These are phyloP conservation scores for Parauchenoglanis punctatus DNA, from an alignment of 2,797 vertebrate genomes.

Conservation along the genomic window DNA sequence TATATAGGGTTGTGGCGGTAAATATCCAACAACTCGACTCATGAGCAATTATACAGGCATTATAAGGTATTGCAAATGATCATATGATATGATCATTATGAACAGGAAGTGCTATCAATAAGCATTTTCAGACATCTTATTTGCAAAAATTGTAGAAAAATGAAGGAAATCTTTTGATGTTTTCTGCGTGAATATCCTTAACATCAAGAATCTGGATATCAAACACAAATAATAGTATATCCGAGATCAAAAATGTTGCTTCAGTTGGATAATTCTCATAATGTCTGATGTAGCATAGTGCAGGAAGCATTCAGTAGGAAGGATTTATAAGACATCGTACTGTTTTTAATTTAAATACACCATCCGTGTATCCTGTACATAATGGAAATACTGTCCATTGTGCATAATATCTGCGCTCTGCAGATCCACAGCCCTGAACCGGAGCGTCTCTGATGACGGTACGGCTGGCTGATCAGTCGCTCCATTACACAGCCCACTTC, in stretches of 20 bases:
- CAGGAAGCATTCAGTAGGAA: neutral
- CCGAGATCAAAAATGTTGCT: neutral
- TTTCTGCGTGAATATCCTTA: neutral
- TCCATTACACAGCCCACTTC: constrained; percentile 48
- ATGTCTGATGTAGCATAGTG: too few relatives aligned
- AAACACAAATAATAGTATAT: neutral
- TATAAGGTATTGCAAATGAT: neutral
- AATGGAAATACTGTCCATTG: neutral
- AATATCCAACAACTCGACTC: neutral
- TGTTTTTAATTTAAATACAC: neutral
- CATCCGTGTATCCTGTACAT: neutral
- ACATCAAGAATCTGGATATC: neutral
- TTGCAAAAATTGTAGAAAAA: too few relatives aligned
- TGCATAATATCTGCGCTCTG: neutral
- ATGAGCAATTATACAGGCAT: neutral
- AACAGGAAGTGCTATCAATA: neutral
- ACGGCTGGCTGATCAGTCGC: constrained; percentile 35
- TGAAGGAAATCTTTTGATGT: neutral
- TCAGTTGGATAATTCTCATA: neutral
- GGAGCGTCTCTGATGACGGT: constrained; percentile 9
- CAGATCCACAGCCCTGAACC: neutral
- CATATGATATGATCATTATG: neutral
- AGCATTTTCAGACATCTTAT: neutral
- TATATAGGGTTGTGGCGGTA: neutral
- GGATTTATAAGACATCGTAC: neutral